Percentiles rank a stretch among this genome's conserved stretches.
Evolutionary conservation across 2,888 invertebrate species (phyloP).

Genomic region (Myopa testacea): DNA sequence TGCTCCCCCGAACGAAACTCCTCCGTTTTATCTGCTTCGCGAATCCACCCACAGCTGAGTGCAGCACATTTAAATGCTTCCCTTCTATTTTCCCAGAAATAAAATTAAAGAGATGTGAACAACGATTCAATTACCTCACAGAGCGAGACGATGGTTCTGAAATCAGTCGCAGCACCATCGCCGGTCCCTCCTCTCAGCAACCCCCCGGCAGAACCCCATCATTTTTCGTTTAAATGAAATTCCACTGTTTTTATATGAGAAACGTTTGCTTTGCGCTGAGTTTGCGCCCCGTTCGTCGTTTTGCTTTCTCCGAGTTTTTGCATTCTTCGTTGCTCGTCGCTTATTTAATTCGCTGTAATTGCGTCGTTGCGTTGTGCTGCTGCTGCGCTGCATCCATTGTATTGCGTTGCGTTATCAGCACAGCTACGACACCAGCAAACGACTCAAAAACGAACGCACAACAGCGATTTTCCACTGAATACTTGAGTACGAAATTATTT

Average conservation of each 20-base stretch:
- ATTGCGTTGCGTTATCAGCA: background rate
- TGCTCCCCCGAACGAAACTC: no score
- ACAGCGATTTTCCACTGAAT: constrained; percentile 54
- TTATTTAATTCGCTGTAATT: constrained; percentile 5
- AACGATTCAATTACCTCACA: constrained; percentile 29
- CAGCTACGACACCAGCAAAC: background rate
- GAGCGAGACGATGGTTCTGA: background rate
- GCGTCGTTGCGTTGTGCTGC: background rate
- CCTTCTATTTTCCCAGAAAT: background rate
- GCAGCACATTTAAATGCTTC: background rate
- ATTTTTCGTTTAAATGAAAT: constrained; percentile 22
- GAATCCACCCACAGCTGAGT: background rate
- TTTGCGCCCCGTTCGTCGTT: background rate
- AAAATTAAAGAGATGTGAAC: background rate
- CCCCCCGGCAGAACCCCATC: background rate
- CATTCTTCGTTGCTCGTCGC: constrained; percentile 1
- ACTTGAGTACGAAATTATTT: constrained; percentile 56
- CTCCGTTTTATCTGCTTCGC: background rate
- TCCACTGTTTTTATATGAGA: constrained; percentile 22
- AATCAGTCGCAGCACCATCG: background rate
- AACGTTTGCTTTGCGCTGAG: background rate
- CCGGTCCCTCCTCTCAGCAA: background rate
- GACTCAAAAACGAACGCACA: background rate
- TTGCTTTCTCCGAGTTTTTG: background rate
- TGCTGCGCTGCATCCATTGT: background rate